Evolutionary conservation across 2,888 invertebrate genomes (phyloP), one percentile per base, ranked within the genome.

Genomic region (Spisula subtruncata): DNA sequence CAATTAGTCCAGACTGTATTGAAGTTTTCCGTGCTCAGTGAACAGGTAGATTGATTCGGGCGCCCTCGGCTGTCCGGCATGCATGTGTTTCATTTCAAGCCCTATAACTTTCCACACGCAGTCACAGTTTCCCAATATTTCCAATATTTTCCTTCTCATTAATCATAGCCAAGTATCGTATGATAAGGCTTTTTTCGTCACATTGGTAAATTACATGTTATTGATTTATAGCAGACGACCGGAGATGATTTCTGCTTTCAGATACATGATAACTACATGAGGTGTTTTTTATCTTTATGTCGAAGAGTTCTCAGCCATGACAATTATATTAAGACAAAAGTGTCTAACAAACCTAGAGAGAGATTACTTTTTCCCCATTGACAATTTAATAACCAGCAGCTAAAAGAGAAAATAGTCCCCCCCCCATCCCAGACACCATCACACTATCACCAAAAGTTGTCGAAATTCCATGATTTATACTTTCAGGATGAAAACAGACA

Each of bases 181-280:
- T 66, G 60, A 66, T 66, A 66, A 66, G 60, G 25, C 60, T 66
- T 66, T 66, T 41, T 51, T n/a, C 12, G 25, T 66, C 60, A 66
- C 60, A 66, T 66, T 66, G 60, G 60, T 66, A 66, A 66, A 66
- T 66, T 66, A 66, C 60, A 25, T 25, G n/a, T 66, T 66, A 66
- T 66, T 66, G 60, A 66, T 66, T 66, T 25, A 66, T 6, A 2
- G 25, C 60, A 25, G 60, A 66, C 60, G 12, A 25, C 10, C 25
- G 25, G 10, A 25, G 60, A 66, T 66, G n/a, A 66, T 66, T 66
- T 66, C 60, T 16, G 25, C 25, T 66, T 25, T 66, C 25, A 25
- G 60, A 66, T 66, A 25, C 60, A 12, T 1, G 60, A 0, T 8
- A n/a, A 66, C 6, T 10, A 25, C 60, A 25, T 51, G 14, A 16